Conservation (phyloP, 2,113 vertebrate species). For the Hyaena hyaena region DNA sequence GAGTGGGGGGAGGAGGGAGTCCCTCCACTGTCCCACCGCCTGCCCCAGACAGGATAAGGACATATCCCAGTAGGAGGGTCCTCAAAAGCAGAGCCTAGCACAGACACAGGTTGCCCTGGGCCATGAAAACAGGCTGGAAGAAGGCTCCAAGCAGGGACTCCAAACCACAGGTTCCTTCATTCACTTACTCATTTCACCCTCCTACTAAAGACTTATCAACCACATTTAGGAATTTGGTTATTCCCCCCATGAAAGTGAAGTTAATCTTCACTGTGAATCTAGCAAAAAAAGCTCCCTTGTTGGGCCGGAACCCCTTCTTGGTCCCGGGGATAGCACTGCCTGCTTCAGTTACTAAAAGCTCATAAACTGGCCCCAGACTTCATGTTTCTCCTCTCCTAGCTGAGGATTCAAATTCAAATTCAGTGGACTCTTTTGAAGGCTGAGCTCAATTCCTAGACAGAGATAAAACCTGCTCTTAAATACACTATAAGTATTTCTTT, state of each 20-base stretch:
- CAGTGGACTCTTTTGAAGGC: conserved; percentile 40
- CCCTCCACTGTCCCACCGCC: not conserved
- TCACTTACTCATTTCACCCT: not conserved
- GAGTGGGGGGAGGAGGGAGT: not conserved
- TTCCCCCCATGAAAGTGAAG: not conserved
- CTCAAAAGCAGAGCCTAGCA: conserved; percentile 13
- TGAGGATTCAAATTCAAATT: conserved; percentile 63
- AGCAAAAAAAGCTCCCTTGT: not conserved
- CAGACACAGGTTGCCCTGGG: not conserved
- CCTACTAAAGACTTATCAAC: conserved; percentile 1
- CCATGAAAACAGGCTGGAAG: not conserved
- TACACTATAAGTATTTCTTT: conserved; percentile 5
- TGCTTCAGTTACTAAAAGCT: not conserved
- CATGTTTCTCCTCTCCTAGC: not conserved
- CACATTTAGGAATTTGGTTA: conserved; percentile 23
- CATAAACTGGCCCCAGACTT: not conserved
- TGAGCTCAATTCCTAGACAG: not conserved
- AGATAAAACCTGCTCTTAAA: conserved; percentile 51
- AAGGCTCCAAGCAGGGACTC: not conserved
- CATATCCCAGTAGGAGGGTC: not conserved
- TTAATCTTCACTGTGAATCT: not conserved
- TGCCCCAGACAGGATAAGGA: not conserved
- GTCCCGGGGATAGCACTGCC: not conserved
- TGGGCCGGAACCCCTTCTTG: not conserved
- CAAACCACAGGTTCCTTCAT: not conserved